Evolutionary conservation across 2,888 invertebrate species (phyloP).

Genomic region (Clepsis dumicolana): DNA sequence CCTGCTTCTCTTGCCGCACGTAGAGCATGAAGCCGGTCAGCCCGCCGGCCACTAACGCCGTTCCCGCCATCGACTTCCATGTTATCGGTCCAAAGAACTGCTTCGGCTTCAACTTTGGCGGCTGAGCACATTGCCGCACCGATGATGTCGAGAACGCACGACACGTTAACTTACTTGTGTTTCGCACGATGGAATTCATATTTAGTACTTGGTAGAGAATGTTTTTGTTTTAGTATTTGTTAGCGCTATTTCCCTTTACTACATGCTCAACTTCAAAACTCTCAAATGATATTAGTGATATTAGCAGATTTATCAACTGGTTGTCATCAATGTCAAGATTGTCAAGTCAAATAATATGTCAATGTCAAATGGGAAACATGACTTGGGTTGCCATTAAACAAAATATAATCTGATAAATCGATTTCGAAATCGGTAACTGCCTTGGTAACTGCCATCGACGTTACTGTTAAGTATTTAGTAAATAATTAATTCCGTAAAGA

Average conservation of each 20-base stretch:
- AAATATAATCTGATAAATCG: not conserved
- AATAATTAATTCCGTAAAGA: not conserved
- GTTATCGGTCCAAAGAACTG: conserved; percentile 88
- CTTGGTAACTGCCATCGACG: no score
- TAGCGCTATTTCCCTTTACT: conserved; percentile 21
- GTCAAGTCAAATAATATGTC: conserved; percentile 15
- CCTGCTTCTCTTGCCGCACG: conserved; percentile 93
- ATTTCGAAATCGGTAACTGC: no score
- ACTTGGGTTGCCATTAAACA: conserved; percentile 19
- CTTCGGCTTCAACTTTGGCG: conserved; percentile 65
- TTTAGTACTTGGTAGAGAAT: conserved; percentile 44
- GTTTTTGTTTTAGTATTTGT: conserved; percentile 21
- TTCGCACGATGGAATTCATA: conserved; percentile 72
- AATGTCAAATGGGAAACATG: conserved; percentile 18
- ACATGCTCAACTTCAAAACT: no score
- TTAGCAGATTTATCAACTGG: conserved; percentile 38
- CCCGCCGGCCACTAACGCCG: conserved; percentile 88
- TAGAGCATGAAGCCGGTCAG: conserved; percentile 91
- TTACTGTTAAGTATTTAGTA: no score
- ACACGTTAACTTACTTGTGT: conserved; percentile 55
- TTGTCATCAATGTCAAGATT: conserved; percentile 14
- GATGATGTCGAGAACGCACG: conserved; percentile 68
- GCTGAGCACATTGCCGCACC: conserved; percentile 65
- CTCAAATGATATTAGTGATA: not conserved
- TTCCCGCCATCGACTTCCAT: conserved; percentile 92